Evolutionary conservation across 2,888 invertebrate genomes (phyloP).

Genomic region (Boloria selene): DNA sequence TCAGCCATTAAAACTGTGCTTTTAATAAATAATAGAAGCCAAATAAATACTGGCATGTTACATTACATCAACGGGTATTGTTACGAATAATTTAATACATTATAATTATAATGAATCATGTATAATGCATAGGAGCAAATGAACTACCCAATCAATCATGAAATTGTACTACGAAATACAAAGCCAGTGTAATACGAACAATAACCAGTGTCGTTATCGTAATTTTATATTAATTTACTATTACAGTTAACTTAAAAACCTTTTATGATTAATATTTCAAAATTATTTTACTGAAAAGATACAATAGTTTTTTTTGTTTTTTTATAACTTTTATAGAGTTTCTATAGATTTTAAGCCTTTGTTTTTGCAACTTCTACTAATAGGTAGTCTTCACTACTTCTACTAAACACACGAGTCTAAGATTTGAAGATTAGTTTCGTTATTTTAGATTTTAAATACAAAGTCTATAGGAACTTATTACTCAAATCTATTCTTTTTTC

Average conservation of each 20-base stretch:
- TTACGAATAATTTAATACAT: too few species aligned
- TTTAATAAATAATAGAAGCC: not conserved
- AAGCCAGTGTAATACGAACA: constrained; percentile 5
- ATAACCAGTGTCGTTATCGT: constrained; percentile 3
- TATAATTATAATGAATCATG: constrained; percentile 17
- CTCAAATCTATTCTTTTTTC: too few species aligned
- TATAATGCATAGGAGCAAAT: constrained; percentile 13
- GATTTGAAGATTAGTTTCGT: too few species aligned
- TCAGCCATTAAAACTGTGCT: too few species aligned
- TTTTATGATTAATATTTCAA: not conserved
- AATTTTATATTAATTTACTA: constrained; percentile 4
- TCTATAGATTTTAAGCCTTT: too few species aligned
- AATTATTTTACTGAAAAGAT: not conserved
- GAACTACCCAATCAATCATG: constrained; percentile 19
- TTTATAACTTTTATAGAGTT: too few species aligned
- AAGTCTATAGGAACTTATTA: too few species aligned
- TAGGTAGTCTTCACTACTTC: too few species aligned
- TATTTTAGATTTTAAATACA: too few species aligned
- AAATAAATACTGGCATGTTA: not conserved
- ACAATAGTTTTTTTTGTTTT: too few species aligned
- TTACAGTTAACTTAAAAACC: not conserved
- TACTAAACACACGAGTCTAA: too few species aligned
- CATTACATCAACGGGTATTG: not conserved
- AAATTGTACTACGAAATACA: constrained; percentile 15
- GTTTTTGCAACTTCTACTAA: too few species aligned